Evolutionary conservation across 2,888 invertebrate genomes (phyloP).

Genomic region (Amblyjoppa proteus): DNA sequence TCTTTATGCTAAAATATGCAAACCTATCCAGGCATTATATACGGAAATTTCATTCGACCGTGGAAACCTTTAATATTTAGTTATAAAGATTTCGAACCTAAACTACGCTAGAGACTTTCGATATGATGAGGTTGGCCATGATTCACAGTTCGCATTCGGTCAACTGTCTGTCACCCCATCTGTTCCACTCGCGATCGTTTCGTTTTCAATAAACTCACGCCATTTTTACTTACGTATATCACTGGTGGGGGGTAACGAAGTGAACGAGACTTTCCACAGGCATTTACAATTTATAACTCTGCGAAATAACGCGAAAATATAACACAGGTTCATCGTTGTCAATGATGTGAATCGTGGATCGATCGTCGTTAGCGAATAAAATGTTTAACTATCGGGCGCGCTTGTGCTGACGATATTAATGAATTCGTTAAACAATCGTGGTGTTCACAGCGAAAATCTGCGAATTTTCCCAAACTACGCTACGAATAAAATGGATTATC

Average conservation of each 20-base stretch:
- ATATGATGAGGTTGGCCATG: no score
- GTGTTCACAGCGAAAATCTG: constrained; percentile 73
- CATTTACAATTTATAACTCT: constrained; percentile 47
- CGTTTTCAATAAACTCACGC: constrained; percentile 56
- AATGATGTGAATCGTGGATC: constrained; percentile 53
- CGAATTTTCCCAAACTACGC: constrained; percentile 74
- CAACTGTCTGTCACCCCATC: neutral
- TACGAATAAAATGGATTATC: constrained; percentile 80
- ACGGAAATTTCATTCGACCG: no score
- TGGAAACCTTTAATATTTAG: no score
- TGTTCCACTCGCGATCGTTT: neutral
- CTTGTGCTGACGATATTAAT: constrained; percentile 72
- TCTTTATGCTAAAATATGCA: no score
- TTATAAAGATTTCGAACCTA: no score
- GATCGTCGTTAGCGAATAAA: constrained; percentile 37
- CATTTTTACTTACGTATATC: constrained; percentile 71
- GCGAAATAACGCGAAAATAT: constrained; percentile 21
- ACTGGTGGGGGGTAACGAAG: constrained; percentile 62
- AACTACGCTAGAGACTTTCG: no score
- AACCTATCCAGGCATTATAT: no score
- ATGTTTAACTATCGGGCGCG: constrained; percentile 54
- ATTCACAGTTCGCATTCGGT: no score
- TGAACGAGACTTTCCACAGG: constrained; percentile 57
- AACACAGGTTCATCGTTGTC: constrained; percentile 14
- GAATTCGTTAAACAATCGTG: constrained; percentile 73